These are phyloP conservation scores for Neolamprologus brichardi DNA, from an alignment of 2,113 vertebrate species.

Conservation along the genomic window DNA sequence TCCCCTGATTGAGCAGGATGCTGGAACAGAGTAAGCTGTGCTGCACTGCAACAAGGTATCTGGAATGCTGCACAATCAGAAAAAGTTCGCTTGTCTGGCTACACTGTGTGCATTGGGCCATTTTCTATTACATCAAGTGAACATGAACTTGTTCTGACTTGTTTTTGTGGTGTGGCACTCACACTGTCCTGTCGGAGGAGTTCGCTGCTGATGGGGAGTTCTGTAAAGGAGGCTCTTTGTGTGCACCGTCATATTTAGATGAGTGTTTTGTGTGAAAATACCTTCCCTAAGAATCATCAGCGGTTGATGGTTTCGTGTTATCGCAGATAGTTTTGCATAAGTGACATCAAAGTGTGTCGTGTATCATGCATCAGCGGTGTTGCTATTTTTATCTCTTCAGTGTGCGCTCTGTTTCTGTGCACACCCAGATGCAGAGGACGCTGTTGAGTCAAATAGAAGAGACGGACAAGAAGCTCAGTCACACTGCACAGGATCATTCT, in stretches of 20 bases:
- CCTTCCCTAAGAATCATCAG: not conserved
- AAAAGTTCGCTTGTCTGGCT: accelerated
- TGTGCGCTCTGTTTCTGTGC: not conserved
- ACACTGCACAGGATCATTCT: conserved; percentile 9
- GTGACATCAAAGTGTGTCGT: not conserved
- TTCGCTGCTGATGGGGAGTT: not conserved
- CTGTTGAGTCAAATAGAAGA: conserved; percentile 53
- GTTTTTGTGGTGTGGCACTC: not conserved
- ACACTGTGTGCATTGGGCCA: not conserved
- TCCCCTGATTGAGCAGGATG: not conserved
- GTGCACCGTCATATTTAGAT: not conserved
- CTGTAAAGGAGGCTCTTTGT: not conserved
- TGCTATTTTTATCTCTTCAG: not conserved
- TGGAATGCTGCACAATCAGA: not conserved
- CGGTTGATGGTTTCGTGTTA: not conserved
- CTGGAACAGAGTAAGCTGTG: not conserved
- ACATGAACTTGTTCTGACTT: not conserved
- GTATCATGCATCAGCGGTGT: not conserved
- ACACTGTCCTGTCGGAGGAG: not conserved
- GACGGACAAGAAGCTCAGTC: conserved; percentile 40
- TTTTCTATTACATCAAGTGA: not conserved
- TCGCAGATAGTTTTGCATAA: not conserved
- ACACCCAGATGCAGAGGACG: conserved; percentile 36
- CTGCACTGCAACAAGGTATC: not conserved
- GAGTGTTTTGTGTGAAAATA: not conserved